Evolutionary conservation across 2,888 invertebrate species (phyloP).

Genomic region (Dasysyrphus albostriatus): DNA sequence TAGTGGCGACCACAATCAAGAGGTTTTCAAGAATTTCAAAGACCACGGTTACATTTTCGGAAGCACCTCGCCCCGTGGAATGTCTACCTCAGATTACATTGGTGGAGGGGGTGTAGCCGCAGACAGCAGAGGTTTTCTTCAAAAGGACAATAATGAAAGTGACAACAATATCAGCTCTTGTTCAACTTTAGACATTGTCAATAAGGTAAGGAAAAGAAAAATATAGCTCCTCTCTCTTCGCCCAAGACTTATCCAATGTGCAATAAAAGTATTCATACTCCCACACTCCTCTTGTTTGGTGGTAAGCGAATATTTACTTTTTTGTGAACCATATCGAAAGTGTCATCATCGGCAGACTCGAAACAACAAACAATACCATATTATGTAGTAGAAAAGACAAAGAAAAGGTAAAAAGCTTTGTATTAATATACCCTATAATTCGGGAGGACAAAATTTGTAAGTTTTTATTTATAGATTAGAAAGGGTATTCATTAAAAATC

Average conservation of each 20-base stretch:
- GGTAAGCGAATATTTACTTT: conserved; percentile 3
- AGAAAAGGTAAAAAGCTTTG: background rate
- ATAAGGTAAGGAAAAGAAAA: conserved; percentile 80
- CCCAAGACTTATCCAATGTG: background rate
- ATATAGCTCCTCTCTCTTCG: background rate
- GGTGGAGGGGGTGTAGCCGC: conserved; percentile 18
- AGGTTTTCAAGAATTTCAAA: conserved; percentile 75
- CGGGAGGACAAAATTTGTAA: no score
- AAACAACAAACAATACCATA: background rate
- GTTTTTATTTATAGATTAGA: no score
- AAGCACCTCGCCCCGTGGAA: conserved; percentile 81
- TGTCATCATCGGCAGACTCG: background rate
- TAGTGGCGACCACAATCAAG: conserved; percentile 68
- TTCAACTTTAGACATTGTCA: conserved; percentile 83
- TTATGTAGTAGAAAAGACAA: background rate
- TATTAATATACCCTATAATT: no score
- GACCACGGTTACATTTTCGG: conserved; percentile 81
- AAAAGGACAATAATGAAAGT: conserved; percentile 82
- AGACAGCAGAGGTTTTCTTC: conserved; percentile 76
- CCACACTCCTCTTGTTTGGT: background rate
- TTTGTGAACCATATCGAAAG: conserved; percentile 25
- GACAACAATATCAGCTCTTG: conserved; percentile 83
- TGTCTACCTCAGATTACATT: conserved; percentile 65
- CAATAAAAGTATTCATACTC: background rate
- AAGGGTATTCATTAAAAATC: no score